phyloP scores from a whole-genome alignment of 2,888 invertebrate genomes.

The Drosophila formosana region DNA sequence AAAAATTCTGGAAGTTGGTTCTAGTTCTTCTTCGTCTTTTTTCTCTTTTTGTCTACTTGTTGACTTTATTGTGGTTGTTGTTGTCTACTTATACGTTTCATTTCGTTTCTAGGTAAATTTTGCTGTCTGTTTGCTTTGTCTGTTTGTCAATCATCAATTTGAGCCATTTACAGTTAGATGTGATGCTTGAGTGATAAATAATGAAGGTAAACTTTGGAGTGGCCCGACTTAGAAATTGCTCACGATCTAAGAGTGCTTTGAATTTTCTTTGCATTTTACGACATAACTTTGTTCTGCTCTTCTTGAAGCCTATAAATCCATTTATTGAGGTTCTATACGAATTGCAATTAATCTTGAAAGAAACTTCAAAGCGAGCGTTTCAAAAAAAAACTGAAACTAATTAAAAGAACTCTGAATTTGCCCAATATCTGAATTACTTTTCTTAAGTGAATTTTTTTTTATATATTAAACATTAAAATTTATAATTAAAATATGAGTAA shows the following conservation, averaged over 20 bases:
- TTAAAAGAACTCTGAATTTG: not conserved
- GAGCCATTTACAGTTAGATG: constrained; percentile 69
- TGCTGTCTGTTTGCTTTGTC: constrained; percentile 45
- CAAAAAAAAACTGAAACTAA: not conserved
- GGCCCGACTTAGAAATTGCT: constrained; percentile 22
- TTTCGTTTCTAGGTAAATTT: constrained; percentile 46
- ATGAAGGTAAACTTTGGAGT: constrained; percentile 51
- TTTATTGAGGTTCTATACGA: not conserved
- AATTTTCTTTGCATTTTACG: constrained; percentile 15
- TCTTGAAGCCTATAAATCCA: not conserved
- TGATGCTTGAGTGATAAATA: constrained; percentile 50
- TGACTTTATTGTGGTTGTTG: constrained; percentile 7
- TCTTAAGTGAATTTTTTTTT: not conserved
- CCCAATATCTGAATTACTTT: not conserved
- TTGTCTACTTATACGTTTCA: constrained; percentile 36
- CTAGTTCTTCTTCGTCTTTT: constrained; percentile 5
- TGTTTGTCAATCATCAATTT: constrained; percentile 67
- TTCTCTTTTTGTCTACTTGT: not conserved
- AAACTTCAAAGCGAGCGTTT: constrained; percentile 1
- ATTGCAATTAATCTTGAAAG: not conserved
- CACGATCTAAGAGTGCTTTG: constrained; percentile 12
- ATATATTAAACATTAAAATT: not conserved
- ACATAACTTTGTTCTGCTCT: constrained; percentile 1
- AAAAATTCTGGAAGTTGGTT: constrained; percentile 48
- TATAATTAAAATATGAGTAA: not conserved